Evolutionary conservation across 2,113 vertebrate species (phyloP).

Genomic region (Phalacrocorax brasilianus): DNA sequence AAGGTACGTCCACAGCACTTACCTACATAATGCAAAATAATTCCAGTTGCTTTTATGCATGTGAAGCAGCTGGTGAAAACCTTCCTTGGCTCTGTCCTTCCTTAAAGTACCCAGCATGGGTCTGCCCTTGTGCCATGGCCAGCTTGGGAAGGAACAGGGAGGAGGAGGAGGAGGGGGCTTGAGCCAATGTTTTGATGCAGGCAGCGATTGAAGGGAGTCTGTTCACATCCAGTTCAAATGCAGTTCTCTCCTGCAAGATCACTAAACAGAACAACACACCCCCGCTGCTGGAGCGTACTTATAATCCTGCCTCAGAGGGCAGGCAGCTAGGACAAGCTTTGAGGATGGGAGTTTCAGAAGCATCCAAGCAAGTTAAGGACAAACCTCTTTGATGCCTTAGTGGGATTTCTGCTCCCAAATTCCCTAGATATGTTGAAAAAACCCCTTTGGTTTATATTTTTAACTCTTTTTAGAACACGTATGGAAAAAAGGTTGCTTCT

Average conservation of each 20-base stretch:
- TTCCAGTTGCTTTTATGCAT: neutral
- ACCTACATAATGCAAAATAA: neutral
- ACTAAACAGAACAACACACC: neutral
- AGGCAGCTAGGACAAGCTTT: neutral
- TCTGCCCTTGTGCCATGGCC: rapidly evolving
- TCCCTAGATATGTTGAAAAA: neutral
- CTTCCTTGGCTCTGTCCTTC: neutral
- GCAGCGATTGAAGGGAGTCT: neutral
- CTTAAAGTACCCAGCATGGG: neutral
- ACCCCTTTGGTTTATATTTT: neutral
- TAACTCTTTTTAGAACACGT: neutral
- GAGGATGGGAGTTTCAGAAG: neutral
- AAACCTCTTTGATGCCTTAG: neutral
- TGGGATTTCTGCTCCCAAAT: neutral
- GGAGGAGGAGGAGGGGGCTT: neutral
- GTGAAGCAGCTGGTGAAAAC: neutral
- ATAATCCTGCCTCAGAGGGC: neutral
- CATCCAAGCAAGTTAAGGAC: neutral
- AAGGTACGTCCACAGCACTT: neutral
- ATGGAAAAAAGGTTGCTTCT: neutral
- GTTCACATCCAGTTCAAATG: neutral
- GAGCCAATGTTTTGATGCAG: neutral
- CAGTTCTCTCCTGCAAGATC: neutral
- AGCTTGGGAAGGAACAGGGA: neutral
- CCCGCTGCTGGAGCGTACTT: neutral